phyloP scores from a whole-genome alignment of 1,140 invertebrate genomes.

The Heliconius nattereri region DNA sequence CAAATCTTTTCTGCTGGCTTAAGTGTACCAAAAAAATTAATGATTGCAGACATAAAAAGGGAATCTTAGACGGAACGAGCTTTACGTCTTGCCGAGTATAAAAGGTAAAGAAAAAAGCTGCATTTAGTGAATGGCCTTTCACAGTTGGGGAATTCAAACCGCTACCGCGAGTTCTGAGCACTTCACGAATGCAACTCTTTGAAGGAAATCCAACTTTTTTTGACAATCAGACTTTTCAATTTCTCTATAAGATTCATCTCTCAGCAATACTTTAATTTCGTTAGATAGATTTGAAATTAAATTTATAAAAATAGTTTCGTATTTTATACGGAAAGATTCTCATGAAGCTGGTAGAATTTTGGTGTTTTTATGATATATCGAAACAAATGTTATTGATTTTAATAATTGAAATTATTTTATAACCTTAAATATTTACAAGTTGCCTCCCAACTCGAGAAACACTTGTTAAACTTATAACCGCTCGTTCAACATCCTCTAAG shows the following conservation, averaged over 20 bases:
- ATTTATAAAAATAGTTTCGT: constrained; percentile 17
- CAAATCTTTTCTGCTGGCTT: constrained; percentile 32
- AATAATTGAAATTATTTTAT: neutral
- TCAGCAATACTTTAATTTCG: constrained; percentile 37
- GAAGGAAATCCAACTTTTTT: constrained; percentile 70
- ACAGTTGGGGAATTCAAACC: constrained; percentile 70
- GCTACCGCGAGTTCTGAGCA: constrained; percentile 67
- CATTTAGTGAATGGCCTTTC: constrained; percentile 78
- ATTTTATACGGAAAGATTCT: neutral
- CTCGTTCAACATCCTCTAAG: constrained; percentile 50
- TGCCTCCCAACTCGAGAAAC: constrained; percentile 30
- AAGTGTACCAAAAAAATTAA: constrained; percentile 67
- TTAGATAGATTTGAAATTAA: constrained; percentile 38
- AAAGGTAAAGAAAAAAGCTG: constrained; percentile 73
- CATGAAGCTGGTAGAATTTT: neutral
- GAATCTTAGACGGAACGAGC: constrained; percentile 71
- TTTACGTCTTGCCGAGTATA: constrained; percentile 71
- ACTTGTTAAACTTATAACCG: constrained; percentile 54
- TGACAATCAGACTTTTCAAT: constrained; percentile 67
- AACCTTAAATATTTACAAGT: constrained; percentile 16
- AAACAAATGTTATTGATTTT: neutral
- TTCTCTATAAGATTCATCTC: constrained; percentile 32
- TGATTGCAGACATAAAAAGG: constrained; percentile 65
- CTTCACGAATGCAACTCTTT: constrained; percentile 75
- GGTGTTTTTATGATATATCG: neutral